Base-by-base conservation (phyloP, 2,113 vertebrate species). In the Corythornis cristatus region DNA sequence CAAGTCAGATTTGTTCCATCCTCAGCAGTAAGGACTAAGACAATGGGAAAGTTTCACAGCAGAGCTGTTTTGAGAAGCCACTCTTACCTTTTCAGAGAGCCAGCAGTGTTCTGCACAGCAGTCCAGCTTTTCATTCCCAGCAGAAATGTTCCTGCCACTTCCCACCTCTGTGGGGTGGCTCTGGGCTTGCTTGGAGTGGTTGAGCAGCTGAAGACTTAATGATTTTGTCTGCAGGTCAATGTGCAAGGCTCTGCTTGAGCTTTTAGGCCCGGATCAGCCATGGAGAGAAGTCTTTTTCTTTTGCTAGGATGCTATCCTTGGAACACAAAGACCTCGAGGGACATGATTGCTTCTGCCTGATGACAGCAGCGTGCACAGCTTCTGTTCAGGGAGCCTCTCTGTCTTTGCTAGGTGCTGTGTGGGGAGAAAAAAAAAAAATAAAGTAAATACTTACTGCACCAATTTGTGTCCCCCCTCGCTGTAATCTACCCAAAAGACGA, bases 341-440 rank as follows among this genome's bases (percentile, higher is more conserved):
- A 28, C 51, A 48, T n/a, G 80, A 6, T 18, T 25, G 62, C 72
- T 58, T 60, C 35, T 50, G 42, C 53, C 60, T 68, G 74, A 0
- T 48, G 35, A 35, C 18, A 9, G 71, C 9, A 48, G 37, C 18
- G 2, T 0, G 17, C 18, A 3, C 0, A 18, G 83, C 40, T 89
- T 43, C 45, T 72, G n/a, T 9, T 58, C 28, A 3, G 0, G 1
- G 71, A 6, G 11, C 1, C 0, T 3, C 15, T 29, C 33, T 68
- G 42, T 37, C 14, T 70, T 68, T 19, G 57, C 28, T 25, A 33
- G 43, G 40, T 20, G 37, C 65, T 93, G 53, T 15, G 14, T 13
- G 26, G n/a, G 13, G 16, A 21, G n/a, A 61, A 53, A 33, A 15
- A 3, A 15, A 8, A 13, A 16, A 6, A 9, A 15, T 8, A 15